Percentiles rank a stretch among this genome's conserved stretches.
These are phyloP conservation scores for Trogon melanurus DNA, from an alignment of 2,113 vertebrate species.

Conservation along the genomic window DNA sequence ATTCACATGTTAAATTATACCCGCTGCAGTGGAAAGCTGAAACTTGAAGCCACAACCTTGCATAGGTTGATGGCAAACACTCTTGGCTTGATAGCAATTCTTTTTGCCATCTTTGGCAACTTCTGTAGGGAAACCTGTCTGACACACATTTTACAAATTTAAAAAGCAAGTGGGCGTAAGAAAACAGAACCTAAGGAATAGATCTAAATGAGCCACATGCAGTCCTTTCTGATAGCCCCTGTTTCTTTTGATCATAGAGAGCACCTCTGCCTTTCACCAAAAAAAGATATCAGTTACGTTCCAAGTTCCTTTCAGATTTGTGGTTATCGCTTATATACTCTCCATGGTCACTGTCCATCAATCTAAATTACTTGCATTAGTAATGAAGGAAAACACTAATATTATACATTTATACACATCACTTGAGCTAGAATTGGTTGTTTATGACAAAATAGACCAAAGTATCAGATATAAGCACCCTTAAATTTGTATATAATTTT, in stretches of 20 bases:
- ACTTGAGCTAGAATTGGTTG: neutral
- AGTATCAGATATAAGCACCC: neutral
- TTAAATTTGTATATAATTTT: neutral
- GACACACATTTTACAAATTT: neutral
- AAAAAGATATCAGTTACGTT: neutral
- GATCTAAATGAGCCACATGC: neutral
- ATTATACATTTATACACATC: neutral
- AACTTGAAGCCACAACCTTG: rapidly evolving
- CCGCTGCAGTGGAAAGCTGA: neutral
- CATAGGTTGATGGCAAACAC: neutral
- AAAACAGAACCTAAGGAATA: neutral
- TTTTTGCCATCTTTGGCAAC: neutral
- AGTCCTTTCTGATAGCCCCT: neutral
- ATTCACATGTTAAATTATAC: neutral
- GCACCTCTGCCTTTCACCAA: neutral
- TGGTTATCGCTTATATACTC: neutral
- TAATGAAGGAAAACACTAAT: neutral
- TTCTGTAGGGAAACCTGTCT: neutral
- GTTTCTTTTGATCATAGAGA: neutral
- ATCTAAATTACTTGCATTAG: neutral
- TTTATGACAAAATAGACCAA: neutral
- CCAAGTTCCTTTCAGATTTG: neutral
- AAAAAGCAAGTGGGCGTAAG: neutral
- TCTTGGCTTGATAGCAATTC: neutral
- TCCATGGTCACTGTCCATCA: neutral